Conservation (phyloP, 2,888 invertebrate genomes). For the Rosalia funebris region DNA sequence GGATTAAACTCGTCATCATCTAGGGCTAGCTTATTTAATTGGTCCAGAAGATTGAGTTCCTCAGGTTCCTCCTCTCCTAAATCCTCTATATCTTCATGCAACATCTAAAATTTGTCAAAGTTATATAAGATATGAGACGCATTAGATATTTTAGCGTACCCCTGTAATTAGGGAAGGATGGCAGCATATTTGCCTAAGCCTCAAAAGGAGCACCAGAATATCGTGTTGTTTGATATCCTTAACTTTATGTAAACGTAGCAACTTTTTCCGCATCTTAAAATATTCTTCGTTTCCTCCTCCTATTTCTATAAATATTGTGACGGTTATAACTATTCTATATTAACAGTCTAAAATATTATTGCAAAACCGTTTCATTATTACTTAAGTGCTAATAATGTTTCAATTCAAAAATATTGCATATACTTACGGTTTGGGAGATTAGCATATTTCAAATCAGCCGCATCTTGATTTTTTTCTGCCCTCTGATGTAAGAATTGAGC, state of each 20-base stretch:
- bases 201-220: conserved; percentile 83
- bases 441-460: conserved; percentile 20
- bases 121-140: not conserved
- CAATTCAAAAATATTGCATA: not conserved
- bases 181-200: conserved; percentile 89
- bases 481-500: conserved; percentile 81
- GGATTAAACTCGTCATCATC: conserved; percentile 50
- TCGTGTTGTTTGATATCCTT: conserved; percentile 66
- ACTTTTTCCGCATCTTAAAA: conserved; percentile 72
- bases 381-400: no score
- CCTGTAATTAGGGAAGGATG: conserved; percentile 85
- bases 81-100: conserved; percentile 27
- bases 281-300: conserved; percentile 63
- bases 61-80: conserved; percentile 38
- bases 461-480: conserved; percentile 71
- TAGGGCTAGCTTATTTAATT: conserved; percentile 72
- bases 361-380: no score
- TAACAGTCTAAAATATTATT: no score
- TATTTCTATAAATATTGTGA: not conserved
- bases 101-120: conserved; percentile 15
- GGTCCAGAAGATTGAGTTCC: conserved; percentile 71
- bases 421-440: conserved; percentile 9
- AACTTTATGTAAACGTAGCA: conserved; percentile 69
- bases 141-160: conserved; percentile 60
- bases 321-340: not conserved